Conservation (phyloP, 2,797 vertebrate genomes). For the Uromys caudimaculatus region DNA sequence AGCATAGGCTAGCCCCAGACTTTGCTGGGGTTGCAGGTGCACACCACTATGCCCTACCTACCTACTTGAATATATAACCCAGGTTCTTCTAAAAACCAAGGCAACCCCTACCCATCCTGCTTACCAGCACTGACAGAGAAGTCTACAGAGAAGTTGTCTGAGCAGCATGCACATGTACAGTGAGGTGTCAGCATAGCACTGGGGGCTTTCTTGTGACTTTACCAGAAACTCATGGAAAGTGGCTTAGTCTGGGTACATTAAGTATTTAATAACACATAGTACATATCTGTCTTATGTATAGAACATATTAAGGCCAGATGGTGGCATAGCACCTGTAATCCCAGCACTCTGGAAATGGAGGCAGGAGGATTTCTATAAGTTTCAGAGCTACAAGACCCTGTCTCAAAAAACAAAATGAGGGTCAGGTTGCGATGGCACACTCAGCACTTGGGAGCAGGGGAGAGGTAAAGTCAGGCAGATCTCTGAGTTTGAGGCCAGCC, state of each 20-base stretch:
- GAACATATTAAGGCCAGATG: neutral
- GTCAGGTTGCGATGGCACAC: too few relatives aligned
- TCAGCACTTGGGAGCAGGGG: neutral
- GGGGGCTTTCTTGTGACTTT: neutral
- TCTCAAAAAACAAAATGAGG: neutral
- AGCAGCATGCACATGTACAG: neutral
- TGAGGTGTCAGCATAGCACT: neutral
- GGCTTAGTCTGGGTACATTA: neutral
- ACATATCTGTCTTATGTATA: neutral
- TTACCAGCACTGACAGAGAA: neutral
- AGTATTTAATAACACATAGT: neutral
- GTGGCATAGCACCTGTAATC: neutral
- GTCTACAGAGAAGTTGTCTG: slow-evolving; percentile 24
- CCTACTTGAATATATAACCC: slow-evolving; percentile 6
- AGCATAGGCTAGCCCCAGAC: neutral
- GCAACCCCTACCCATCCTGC: neutral
- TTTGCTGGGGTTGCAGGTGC: neutral
- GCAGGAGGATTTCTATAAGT: neutral
- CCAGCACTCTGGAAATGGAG: neutral
- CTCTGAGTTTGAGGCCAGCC: neutral
- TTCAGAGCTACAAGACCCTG: neutral
- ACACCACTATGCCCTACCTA: neutral
- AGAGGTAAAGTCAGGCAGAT: neutral
- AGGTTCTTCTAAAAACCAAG: slow-evolving; percentile 39
- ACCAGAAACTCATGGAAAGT: neutral